Evolutionary conservation across 2,888 invertebrate genomes (phyloP).

Genomic region (Tiliacea citrago): DNA sequence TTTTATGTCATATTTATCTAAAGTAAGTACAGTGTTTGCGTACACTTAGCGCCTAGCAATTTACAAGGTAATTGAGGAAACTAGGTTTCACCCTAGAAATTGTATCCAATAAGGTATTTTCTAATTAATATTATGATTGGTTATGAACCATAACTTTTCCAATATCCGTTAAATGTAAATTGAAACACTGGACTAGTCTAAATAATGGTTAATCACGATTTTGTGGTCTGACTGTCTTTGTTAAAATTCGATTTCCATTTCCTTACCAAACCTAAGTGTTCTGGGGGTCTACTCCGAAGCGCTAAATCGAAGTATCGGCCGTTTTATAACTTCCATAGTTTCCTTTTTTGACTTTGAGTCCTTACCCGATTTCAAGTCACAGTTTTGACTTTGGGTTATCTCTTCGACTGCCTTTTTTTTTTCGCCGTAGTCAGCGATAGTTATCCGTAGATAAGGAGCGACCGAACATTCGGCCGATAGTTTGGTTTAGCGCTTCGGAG

Average conservation of each 20-base stretch:
- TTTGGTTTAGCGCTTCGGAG: too few relatives aligned
- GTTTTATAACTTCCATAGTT: too few relatives aligned
- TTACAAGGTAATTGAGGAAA: conserved; percentile 25
- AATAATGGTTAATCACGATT: not conserved
- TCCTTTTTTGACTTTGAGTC: too few relatives aligned
- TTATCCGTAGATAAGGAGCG: too few relatives aligned
- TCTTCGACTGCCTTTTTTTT: too few relatives aligned
- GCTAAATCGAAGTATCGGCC: too few relatives aligned
- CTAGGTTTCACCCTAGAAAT: conserved; percentile 8
- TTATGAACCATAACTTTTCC: not conserved
- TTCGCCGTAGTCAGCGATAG: too few relatives aligned
- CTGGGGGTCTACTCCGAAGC: too few relatives aligned
- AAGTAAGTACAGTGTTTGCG: conserved; percentile 18
- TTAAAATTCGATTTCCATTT: conserved; percentile 1
- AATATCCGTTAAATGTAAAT: not conserved
- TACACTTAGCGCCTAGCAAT: conserved; percentile 31
- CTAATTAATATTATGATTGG: conserved; percentile 31
- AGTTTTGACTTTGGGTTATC: too few relatives aligned
- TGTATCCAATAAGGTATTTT: conserved; percentile 14
- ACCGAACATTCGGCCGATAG: too few relatives aligned
- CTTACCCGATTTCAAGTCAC: too few relatives aligned
- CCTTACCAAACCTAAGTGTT: too few relatives aligned
- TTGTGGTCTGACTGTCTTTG: not conserved
- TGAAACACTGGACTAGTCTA: not conserved
- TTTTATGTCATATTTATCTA: conserved; percentile 21